Evolutionary conservation across 2,113 vertebrate species (phyloP), one percentile per base, ranked within the genome.

Genomic region (Lepisosteus osseus): DNA sequence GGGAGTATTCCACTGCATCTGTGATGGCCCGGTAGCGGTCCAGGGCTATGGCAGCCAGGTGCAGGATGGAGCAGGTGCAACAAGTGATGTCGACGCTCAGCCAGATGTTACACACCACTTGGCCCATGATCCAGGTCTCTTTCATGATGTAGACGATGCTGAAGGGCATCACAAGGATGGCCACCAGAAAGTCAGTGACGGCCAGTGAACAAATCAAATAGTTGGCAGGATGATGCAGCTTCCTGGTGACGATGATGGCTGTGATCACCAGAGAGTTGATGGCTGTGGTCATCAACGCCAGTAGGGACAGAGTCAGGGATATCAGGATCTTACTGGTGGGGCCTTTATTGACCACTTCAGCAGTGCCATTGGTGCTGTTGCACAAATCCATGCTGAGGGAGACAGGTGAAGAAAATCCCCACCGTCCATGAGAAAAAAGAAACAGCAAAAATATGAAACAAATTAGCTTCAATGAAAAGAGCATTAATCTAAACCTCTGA

Each of bases 241-340:
- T 99, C 77, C 94, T 92, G 6, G 97, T 99, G 77, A 98, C 96
- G 3, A 95, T 94, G 80, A 98, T 98, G 57, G 97, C 95, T 63
- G 95, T 94, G 82, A 99, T 99, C 81, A 99, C 97, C 0, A 99
- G 92, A 73, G 95, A 98, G 85, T 99, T 99, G 90, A 98, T 96
- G 78, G 94, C 90, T 0, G 95, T 99, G 64, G 97, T 99, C 84
- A 98, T 90, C 71, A 96, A 78, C 0, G 97, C 94, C 73, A 99
- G 80, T 9, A 91, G 83, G 6, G 95, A 96, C 12, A 99, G 89
- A 4, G 93, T 95, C 78, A 98, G 82, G 14, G 96, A 95, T 61
- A 97, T 92, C 61, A 97, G 84, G 71, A 97, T 91, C 89, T 95
- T 96, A 78, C 91, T 93, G 71, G 92, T 86, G 54, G 85, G 90